These are phyloP conservation scores for Nowickia ferox DNA, from an alignment of 2,888 invertebrate species.

Conservation along the genomic window DNA sequence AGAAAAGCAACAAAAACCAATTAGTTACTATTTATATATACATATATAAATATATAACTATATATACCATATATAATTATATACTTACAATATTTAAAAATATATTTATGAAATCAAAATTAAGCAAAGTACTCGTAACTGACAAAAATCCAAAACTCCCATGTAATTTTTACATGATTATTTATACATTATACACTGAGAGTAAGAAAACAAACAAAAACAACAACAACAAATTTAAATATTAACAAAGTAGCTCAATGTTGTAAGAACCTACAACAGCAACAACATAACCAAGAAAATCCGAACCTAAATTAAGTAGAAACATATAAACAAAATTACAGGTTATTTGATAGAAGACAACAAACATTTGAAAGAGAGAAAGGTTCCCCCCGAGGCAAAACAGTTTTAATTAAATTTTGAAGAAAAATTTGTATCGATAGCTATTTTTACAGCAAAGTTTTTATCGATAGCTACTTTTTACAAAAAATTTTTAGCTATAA, in stretches of 20 bases:
- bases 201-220: conserved; percentile 8
- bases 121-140: conserved; percentile 45
- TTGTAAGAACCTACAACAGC: conserved; percentile 14
- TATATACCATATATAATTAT: conserved; percentile 68
- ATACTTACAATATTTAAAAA: conserved; percentile 62
- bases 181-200: conserved; percentile 65
- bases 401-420: background rate
- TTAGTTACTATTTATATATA: conserved; percentile 72
- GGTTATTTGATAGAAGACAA: conserved; percentile 39
- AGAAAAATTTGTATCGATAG: background rate
- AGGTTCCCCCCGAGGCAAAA: background rate
- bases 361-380: background rate
- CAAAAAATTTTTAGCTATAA: no score
- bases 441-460: background rate
- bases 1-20: conserved; percentile 69
- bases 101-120: conserved; percentile 62
- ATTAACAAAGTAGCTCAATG: conserved; percentile 43
- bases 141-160: conserved; percentile 52
- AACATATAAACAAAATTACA: conserved; percentile 53
- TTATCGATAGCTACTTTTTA: background rate
- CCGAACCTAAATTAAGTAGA: conserved; percentile 61
- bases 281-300: conserved; percentile 48
- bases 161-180: conserved; percentile 72
- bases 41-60: conserved; percentile 67
- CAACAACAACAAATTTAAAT: conserved; percentile 25